Base-by-base conservation (phyloP, 2,888 invertebrate genomes). In the Drosophila maculinotata region DNA sequence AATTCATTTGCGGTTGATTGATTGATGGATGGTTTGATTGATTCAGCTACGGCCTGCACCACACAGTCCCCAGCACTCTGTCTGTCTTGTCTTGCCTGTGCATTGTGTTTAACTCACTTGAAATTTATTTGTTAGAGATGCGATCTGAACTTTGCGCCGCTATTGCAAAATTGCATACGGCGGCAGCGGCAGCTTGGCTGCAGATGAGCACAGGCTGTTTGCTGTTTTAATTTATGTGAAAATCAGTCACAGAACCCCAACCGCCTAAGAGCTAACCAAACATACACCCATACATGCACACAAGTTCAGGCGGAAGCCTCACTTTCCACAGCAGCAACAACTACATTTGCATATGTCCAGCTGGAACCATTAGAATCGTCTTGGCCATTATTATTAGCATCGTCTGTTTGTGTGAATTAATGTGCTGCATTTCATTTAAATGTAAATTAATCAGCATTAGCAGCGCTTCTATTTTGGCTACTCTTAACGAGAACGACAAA, bases 21-120 rank as follows among this genome's bases (percentile, higher is more conserved):
- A 83, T 74, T 86, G 83, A 86, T 83, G 74, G 84, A 80, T 86
- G 75, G 83, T 76, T 85, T 76, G 86, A 80, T 85, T 85, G 78
- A 83, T 86, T 82, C 82, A 72, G 57, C 25, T 45, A 36, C 48
- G 33, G 35, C 39, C 39, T 35, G 10, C 30, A 7, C 25, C 23
- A 42, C 47, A 44, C 41, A 35, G n/a, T 25, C 38, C 52, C 54
- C 30, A 35, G 38, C 33, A 4, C 20, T 20, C 60, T 36, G 56
- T 53, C 52, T 15, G 63, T 8, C 66, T 52, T 66, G 66, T 56
- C 54, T 60, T 30, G 49, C 59, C 69, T 54, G 76, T 74, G 77
- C 85, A 79, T 82, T 82, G 82, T 83, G 76, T 71, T 86, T 83
- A 80, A 67, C 64, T 72, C 63, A 75, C 36, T 52, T 66, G 66